These are phyloP conservation scores for Mythimna ferrago DNA, from an alignment of 2,888 invertebrate genomes.

Conservation along the genomic window DNA sequence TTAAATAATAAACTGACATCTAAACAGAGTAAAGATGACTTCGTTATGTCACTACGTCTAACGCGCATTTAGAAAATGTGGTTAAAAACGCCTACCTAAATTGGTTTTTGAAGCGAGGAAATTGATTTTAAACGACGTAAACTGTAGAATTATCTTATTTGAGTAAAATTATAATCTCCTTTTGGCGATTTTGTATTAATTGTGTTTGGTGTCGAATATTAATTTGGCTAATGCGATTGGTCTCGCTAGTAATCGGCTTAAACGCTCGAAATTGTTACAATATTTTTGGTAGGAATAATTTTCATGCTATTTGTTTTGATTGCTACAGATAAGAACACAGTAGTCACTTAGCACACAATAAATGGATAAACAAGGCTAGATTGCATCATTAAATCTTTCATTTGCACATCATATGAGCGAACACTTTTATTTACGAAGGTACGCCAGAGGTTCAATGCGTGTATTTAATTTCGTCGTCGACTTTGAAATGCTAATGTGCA, in stretches of 20 bases:
- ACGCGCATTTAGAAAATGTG: slow-evolving; percentile 37
- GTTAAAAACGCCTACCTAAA: slow-evolving; percentile 35
- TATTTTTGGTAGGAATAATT: slow-evolving; percentile 26
- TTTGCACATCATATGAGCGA: slow-evolving; percentile 25
- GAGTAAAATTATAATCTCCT: slow-evolving; percentile 18
- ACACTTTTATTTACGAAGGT: slow-evolving; percentile 49
- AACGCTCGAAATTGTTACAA: slow-evolving; percentile 33
- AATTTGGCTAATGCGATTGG: slow-evolving; percentile 38
- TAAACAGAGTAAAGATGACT: slow-evolving; percentile 52
- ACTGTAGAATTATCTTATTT: slow-evolving; percentile 17
- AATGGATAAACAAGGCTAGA: background rate
- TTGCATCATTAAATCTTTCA: slow-evolving; percentile 32
- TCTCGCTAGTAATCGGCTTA: slow-evolving; percentile 39
- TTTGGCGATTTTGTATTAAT: slow-evolving; percentile 36
- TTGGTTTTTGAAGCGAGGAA: slow-evolving; percentile 31
- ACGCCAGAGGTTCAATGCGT: slow-evolving; percentile 64
- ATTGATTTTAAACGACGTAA: slow-evolving; percentile 27
- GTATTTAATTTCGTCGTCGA: slow-evolving; percentile 77
- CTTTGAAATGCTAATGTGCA: slow-evolving; percentile 83
- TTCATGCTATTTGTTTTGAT: slow-evolving; percentile 5
- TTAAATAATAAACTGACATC: slow-evolving; percentile 67
- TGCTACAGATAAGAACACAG: slow-evolving; percentile 8
- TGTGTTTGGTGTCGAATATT: slow-evolving; percentile 27
- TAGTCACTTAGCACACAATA: background rate
- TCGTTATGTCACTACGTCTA: slow-evolving; percentile 41